Percentiles rank a stretch among this genome's conserved stretches.
phyloP scores from a whole-genome alignment of 2,113 vertebrate species.

The Glaucidium brasilianum region DNA sequence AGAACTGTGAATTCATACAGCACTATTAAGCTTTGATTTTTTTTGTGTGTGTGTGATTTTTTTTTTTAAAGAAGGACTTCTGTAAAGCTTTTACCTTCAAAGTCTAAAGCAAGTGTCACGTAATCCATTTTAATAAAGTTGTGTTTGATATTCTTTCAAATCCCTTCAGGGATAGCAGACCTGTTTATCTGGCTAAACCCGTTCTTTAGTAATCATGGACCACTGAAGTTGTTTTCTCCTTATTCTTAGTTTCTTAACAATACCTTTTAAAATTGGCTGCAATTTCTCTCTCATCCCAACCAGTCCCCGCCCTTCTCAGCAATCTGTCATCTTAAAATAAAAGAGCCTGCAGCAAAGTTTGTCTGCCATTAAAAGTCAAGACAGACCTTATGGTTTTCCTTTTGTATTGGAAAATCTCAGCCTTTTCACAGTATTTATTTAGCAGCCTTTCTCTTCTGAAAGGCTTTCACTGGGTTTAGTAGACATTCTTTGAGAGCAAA shows the following conservation, averaged over 20 bases:
- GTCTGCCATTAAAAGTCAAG: slow-evolving; percentile 63
- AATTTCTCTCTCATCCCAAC: slow-evolving; percentile 58
- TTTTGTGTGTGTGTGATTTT: neutral
- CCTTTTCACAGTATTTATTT: slow-evolving; percentile 69
- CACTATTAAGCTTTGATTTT: neutral
- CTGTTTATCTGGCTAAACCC: slow-evolving; percentile 80
- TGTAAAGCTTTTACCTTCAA: slow-evolving; percentile 54
- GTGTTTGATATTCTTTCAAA: slow-evolving; percentile 81
- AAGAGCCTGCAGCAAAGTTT: slow-evolving; percentile 64
- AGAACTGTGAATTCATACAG: slow-evolving; percentile 9
- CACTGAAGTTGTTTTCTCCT: slow-evolving; percentile 78
- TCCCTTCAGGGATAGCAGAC: slow-evolving; percentile 72
- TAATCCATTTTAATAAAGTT: slow-evolving; percentile 81
- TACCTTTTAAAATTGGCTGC: slow-evolving; percentile 78
- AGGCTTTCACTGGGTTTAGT: slow-evolving; percentile 39
- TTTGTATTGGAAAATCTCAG: slow-evolving; percentile 68
- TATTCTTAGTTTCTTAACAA: slow-evolving; percentile 81
- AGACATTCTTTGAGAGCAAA: slow-evolving; percentile 52
- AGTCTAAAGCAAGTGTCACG: slow-evolving; percentile 69
- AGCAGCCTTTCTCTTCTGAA: slow-evolving; percentile 53
- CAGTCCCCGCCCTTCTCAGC: slow-evolving; percentile 53
- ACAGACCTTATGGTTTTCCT: slow-evolving; percentile 52
- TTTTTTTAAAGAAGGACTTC: neutral
- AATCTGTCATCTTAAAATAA: slow-evolving; percentile 74
- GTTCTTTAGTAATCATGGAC: slow-evolving; percentile 83